Percentiles rank a stretch among this genome's conserved stretches.
Conservation (phyloP, 2,888 invertebrate genomes). For the Melipona bicolor region DNA sequence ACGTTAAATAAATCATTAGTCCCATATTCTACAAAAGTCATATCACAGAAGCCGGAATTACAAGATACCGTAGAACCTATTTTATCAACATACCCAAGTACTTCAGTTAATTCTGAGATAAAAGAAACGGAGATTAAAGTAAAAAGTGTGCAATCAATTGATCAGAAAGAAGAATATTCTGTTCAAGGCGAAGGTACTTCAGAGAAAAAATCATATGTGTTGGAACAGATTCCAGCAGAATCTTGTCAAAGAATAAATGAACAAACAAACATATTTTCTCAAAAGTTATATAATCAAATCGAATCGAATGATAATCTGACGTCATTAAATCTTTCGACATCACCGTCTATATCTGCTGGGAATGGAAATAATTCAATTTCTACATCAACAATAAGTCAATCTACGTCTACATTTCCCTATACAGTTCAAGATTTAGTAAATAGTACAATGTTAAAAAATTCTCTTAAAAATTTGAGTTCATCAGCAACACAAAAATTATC, state of each 20-base stretch:
- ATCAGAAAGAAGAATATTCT: constrained; percentile 18
- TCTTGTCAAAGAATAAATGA: constrained; percentile 24
- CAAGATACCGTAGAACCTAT: background rate
- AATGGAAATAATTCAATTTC: constrained; percentile 44
- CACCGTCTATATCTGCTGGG: constrained; percentile 18
- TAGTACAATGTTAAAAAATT: constrained; percentile 66
- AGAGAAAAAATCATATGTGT: constrained; percentile 19
- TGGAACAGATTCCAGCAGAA: constrained; percentile 16
- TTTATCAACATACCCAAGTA: background rate
- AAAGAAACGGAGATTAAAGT: background rate
- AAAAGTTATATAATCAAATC: constrained; percentile 16
- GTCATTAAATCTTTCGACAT: constrained; percentile 26
- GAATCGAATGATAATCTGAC: constrained; percentile 32
- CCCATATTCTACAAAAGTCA: constrained; percentile 14
- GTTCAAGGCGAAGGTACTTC: background rate
- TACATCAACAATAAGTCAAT: constrained; percentile 62
- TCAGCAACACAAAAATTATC: constrained; percentile 57
- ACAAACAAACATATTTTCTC: constrained; percentile 18
- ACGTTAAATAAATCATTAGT: constrained; percentile 38
- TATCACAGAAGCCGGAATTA: constrained; percentile 22
- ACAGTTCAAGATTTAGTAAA: constrained; percentile 74
- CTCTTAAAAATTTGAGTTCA: constrained; percentile 61
- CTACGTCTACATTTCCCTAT: constrained; percentile 70
- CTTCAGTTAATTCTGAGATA: background rate
- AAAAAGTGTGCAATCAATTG: constrained; percentile 40